Evolutionary conservation across 2,888 invertebrate genomes (phyloP).

Genomic region (Biston stratarius): DNA sequence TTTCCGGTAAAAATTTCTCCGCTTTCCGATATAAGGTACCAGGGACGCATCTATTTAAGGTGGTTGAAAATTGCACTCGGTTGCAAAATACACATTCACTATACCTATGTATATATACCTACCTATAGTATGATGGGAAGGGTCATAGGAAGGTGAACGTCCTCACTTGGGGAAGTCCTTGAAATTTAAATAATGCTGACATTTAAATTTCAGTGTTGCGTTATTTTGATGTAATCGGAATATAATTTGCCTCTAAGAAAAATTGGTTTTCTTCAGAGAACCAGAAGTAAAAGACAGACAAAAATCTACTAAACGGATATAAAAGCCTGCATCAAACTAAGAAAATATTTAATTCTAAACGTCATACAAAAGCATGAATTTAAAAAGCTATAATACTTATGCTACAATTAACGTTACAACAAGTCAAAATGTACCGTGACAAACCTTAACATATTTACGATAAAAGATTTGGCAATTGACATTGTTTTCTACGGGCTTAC

Average conservation of each 20-base stretch:
- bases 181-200: conserved; percentile 11
- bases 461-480: no score
- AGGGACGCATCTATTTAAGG: conserved; percentile 30
- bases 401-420: no score
- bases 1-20: conserved; percentile 48
- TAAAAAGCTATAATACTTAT: no score
- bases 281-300: not conserved
- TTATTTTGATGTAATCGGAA: not conserved
- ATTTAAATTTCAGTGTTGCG: not conserved
- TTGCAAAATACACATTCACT: conserved; percentile 32
- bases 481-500: no score
- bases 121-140: conserved; percentile 8
- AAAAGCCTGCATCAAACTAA: no score
- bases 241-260: not conserved
- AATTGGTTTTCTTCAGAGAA: not conserved
- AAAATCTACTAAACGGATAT: no score
- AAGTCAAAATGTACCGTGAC: no score
- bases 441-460: no score
- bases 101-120: no score
- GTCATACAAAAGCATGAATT: no score
- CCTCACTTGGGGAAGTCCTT: conserved; percentile 19
- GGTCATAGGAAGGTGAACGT: conserved; percentile 37
- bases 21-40: conserved; percentile 40
- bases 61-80: conserved; percentile 30
- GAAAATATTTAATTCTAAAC: no score